These are phyloP conservation scores for Rhabditoides inermis DNA, from an alignment of 2,888 invertebrate species.

Conservation along the genomic window DNA sequence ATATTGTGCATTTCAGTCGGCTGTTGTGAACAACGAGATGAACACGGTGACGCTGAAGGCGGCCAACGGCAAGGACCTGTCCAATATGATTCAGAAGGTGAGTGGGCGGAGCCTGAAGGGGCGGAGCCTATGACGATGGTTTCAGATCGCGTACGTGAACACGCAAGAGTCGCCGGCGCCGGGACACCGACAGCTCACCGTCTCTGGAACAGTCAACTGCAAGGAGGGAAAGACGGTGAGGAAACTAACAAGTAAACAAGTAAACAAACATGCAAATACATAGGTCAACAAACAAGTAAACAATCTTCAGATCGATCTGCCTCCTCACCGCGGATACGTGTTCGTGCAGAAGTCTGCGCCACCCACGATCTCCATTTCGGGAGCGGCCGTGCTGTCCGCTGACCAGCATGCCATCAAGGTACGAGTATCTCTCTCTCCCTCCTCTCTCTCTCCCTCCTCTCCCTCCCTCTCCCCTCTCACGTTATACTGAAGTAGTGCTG, in stretches of 20 bases:
- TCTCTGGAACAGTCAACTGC: slow-evolving; percentile 71
- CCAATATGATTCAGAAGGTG: slow-evolving; percentile 48
- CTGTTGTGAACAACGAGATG: slow-evolving; percentile 54
- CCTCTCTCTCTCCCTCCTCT: too few species aligned
- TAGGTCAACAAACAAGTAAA: background rate
- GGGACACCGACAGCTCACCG: slow-evolving; percentile 75
- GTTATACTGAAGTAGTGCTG: too few species aligned
- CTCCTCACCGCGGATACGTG: slow-evolving; percentile 73
- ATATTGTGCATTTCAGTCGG: slow-evolving; percentile 43
- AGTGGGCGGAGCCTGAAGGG: too few species aligned
- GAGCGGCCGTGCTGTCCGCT: slow-evolving; percentile 71
- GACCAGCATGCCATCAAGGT: slow-evolving; percentile 75
- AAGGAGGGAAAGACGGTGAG: slow-evolving; percentile 22
- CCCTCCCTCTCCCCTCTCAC: too few species aligned
- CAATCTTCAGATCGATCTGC: slow-evolving; percentile 56
- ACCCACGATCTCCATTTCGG: slow-evolving; percentile 62
- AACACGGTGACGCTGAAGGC: slow-evolving; percentile 54
- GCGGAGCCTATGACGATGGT: too few species aligned
- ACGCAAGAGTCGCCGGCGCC: slow-evolving; percentile 85
- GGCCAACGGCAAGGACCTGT: slow-evolving; percentile 49
- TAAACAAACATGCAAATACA: too few species aligned
- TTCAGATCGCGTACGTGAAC: slow-evolving; percentile 74
- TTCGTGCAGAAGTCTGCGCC: slow-evolving; percentile 78
- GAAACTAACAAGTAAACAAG: too few species aligned
- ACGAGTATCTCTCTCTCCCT: too few species aligned